Evolutionary conservation across 2,113 vertebrate genomes (phyloP).

Genomic region (Oryzias curvinotus): DNA sequence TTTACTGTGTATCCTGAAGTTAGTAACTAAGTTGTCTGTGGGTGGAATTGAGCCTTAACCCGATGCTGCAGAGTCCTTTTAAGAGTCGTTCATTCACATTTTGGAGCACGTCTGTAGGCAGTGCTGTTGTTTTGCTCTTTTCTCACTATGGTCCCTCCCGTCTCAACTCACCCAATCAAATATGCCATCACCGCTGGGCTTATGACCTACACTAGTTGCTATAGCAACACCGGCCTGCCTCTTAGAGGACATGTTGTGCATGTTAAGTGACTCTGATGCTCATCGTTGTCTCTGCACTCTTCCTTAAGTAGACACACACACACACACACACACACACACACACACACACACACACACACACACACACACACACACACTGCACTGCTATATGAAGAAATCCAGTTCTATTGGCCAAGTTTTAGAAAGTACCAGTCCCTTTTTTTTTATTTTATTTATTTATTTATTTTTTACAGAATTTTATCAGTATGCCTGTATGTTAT

Average conservation of each 20-base stretch:
- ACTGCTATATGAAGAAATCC: not conserved
- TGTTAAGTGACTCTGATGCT: slow-evolving; percentile 74
- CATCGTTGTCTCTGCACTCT: slow-evolving; percentile 40
- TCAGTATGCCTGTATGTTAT: no score
- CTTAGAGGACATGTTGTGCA: slow-evolving; percentile 69
- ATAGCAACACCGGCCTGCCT: slow-evolving; percentile 71
- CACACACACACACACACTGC: slow-evolving; percentile 8
- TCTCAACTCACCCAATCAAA: slow-evolving; percentile 69
- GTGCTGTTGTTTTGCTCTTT: slow-evolving; percentile 16
- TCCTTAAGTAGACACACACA: slow-evolving; percentile 32
- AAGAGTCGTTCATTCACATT: slow-evolving; percentile 16
- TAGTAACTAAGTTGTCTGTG: no score
- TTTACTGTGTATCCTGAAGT: no score
- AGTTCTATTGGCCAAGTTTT: no score
- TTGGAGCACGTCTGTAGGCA: slow-evolving; percentile 27
- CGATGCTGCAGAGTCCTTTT: not conserved
- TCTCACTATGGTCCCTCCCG: slow-evolving; percentile 37
- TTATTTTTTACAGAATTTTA: no score
- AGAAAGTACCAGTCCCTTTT: no score
- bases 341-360: slow-evolving; percentile 19
- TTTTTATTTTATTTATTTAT: no score
- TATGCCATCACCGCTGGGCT: slow-evolving; percentile 54
- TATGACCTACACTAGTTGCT: slow-evolving; percentile 70
- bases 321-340: slow-evolving; percentile 10
- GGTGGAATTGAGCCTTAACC: not conserved